Base-by-base conservation (phyloP, 2,113 vertebrate species). In the Nematolebias whitei region DNA sequence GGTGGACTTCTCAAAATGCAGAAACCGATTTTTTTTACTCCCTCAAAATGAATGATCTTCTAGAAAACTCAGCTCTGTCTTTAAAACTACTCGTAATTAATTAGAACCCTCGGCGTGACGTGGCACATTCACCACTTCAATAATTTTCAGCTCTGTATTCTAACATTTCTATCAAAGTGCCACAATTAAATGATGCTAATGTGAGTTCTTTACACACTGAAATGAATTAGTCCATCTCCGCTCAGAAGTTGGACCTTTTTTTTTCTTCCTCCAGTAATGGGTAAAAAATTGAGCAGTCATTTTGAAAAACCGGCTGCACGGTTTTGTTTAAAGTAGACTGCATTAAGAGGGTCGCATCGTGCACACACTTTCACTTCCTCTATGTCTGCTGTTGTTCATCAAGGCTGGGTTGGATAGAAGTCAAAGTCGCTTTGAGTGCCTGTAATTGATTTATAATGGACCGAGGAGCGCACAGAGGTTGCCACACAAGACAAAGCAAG, bases 131-230 rank as follows among this genome's bases (percentile, higher is more conserved):
- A 69, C 78, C 50, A 68, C 78, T 41, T 45, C 88, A 89, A 90
- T 91, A 85, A 90, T 86, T 87, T 87, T 83, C 87, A 90, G 84
- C 68, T 74, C 80, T 32, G 56, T 58, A 76, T 63, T 81, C 88
- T 90, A 87, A 90, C 86, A 85, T 88, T 87, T 90, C 77, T 77
- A 85, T 88, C 71, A 83, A 86, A 83, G 84, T 26, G 68, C 69
- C 55, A 74, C 68, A 68, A 85, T 85, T 87, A 85, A 85, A 88
- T 82, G 80, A 89, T 81, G 72, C 84, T 86, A 71, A 88, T 84
- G 72, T 71, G 79, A 78, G 65, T 49, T 69, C 82, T 83, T 85
- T 85, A 79, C 74, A 67, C 78, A 74, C 76, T 71, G 60, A 91
- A 89, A 88, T 89, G 52, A 86, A 87, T 90, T 76, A 86, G 79